A percentile compares a stretch with the other conserved stretches of the same genome.
Evolutionary conservation across 2,797 vertebrate species (phyloP).

Genomic region (Notamacropus eugenii): DNA sequence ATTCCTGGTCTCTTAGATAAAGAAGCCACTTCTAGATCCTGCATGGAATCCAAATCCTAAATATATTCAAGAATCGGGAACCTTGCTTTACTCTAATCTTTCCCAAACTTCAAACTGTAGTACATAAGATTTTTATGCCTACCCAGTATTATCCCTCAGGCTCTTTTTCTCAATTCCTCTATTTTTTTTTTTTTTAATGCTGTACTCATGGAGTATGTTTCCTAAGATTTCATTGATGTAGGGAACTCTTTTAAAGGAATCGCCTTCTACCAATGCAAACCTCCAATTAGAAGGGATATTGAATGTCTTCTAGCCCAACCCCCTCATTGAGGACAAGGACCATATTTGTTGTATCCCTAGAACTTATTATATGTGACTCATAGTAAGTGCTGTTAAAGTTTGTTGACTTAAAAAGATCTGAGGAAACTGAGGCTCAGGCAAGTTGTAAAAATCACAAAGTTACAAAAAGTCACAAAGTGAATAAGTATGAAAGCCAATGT

Average conservation of each 20-base stretch:
- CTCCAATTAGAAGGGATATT: background rate
- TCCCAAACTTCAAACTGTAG: conserved; percentile 18
- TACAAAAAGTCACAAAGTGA: background rate
- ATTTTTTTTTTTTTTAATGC: background rate
- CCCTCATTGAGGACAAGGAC: background rate
- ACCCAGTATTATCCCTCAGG: conserved; percentile 5
- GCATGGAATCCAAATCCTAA: conserved; percentile 55
- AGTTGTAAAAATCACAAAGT: background rate
- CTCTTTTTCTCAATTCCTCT: background rate
- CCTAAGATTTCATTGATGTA: background rate
- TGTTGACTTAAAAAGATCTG: background rate
- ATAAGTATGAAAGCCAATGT: background rate
- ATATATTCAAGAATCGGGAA: conserved; percentile 53
- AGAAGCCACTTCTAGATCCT: conserved; percentile 40
- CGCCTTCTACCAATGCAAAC: background rate
- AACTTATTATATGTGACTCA: background rate
- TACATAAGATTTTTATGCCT: conserved; percentile 51
- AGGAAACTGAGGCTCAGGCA: background rate
- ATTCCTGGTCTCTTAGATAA: background rate
- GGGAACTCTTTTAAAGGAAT: background rate
- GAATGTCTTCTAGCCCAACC: background rate
- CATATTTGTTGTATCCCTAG: background rate
- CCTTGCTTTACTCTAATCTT: conserved; percentile 43
- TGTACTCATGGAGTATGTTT: background rate
- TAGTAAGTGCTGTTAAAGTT: background rate